Evolutionary conservation across 1,140 invertebrate species (phyloP), one percentile per base, ranked within the genome.

Genomic region (Caligus rogercresseyi): DNA sequence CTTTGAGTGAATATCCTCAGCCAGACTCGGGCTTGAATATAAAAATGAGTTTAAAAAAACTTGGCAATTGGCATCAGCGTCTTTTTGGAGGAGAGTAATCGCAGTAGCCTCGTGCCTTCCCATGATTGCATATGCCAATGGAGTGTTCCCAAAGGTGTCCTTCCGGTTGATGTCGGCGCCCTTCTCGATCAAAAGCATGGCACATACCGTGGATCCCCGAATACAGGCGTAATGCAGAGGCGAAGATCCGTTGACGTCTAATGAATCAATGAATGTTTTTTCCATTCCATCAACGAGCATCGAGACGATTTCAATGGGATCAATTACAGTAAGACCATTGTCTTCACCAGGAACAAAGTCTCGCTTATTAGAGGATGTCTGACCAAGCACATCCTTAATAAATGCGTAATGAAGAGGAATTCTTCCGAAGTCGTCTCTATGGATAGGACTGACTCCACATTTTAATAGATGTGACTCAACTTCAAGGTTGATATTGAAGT

Each of bases 321-420:
- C 76, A 16, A 70, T 67, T 21, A 65, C 66, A 24, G 65, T 64
- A 3, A 64, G 68, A 52, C 69, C 53, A n/a, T 62, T 43, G 7
- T n/a, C 31, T n/a, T 43, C n/a, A 43, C 31, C 31, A 43, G 31
- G 31, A 43, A 43, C n/a, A 43, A 43, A 43, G 7, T 43, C n/a
- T 11, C n/a, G n/a, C 31, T 43, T n/a, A 7, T 7, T 11, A 11
- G 7, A 11, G n/a, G n/a, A 7, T 11, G 7, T 43, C n/a, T 43
- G 7, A 11, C n/a, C n/a, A 43, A 43, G 65, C 43, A 57, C 63
- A 60, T 70, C 68, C 66, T 75, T 72, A 3, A 72, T 69, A 68
- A 78, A 79, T 0, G 72, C 73, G 66, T 76, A 76, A 67, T 78
- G 77, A 3, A 79, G 67, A 14, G 73, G 71, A 31, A 68, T 69